These are phyloP conservation scores for Eulemur rufifrons DNA, from an alignment of 2,113 vertebrate genomes.

Conservation along the genomic window DNA sequence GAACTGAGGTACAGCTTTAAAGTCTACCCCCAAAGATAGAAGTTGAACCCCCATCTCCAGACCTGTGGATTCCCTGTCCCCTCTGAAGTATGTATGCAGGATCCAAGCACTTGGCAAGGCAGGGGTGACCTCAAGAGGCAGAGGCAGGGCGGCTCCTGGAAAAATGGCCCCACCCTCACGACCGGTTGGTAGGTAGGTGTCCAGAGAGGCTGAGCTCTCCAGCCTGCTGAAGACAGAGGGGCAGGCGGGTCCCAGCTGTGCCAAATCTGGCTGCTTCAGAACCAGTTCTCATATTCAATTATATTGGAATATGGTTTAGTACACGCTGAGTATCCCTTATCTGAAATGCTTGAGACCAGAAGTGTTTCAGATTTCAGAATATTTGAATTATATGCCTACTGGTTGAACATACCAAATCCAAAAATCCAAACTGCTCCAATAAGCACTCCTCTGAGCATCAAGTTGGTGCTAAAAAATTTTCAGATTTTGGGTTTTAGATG, in stretches of 20 bases:
- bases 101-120: not conserved
- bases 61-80: not conserved
- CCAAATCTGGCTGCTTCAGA: not conserved
- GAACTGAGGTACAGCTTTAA: not conserved
- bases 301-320: not conserved
- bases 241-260: not conserved
- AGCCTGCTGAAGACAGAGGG: not conserved
- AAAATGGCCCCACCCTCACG: not conserved
- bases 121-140: conserved; percentile 19
- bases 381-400: not conserved
- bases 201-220: not conserved
- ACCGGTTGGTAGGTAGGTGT: not conserved
- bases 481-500: not conserved
- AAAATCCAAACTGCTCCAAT: not conserved
- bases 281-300: not conserved
- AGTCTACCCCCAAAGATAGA: not conserved
- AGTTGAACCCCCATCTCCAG: not conserved
- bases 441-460: not conserved
- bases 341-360: not conserved
- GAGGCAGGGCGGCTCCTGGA: not conserved
- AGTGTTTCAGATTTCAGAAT: not conserved
- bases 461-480: not conserved
- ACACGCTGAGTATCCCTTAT: not conserved
- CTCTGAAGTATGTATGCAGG: not conserved
- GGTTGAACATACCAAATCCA: not conserved